Conservation (phyloP, 1,140 invertebrate genomes). For the Cepaea nemoralis region DNA sequence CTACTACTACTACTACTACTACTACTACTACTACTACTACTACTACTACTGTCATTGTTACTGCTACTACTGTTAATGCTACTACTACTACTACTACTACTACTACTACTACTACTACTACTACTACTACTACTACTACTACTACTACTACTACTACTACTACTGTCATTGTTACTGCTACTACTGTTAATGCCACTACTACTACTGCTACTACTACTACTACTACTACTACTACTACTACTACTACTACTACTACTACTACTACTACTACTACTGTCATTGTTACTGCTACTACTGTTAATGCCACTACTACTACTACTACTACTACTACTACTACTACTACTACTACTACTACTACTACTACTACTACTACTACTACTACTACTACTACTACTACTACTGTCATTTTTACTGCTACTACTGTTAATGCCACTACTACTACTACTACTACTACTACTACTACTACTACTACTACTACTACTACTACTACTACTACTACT, state of each 20-base stretch:
- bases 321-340: constrained; percentile 3
- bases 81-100: not conserved
- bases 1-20: too few species aligned
- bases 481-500: constrained; percentile 5
- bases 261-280: too few species aligned
- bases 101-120: not conserved
- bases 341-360: constrained; percentile 8
- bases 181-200: not conserved
- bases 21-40: too few species aligned
- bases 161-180: not conserved
- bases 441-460: constrained; percentile 24
- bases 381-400: constrained; percentile 5
- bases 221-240: not conserved
- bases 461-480: constrained; percentile 22
- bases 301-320: not conserved
- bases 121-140: not conserved
- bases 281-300: not conserved
- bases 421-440: not conserved
- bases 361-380: constrained; percentile 19
- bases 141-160: too few species aligned
- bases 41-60: too few species aligned
- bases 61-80: not conserved
- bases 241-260: not conserved
- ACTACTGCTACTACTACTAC: too few species aligned
- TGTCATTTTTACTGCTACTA: constrained; percentile 5